Evolutionary conservation across 2,888 invertebrate genomes (phyloP).

Genomic region (Congeria kusceri): DNA sequence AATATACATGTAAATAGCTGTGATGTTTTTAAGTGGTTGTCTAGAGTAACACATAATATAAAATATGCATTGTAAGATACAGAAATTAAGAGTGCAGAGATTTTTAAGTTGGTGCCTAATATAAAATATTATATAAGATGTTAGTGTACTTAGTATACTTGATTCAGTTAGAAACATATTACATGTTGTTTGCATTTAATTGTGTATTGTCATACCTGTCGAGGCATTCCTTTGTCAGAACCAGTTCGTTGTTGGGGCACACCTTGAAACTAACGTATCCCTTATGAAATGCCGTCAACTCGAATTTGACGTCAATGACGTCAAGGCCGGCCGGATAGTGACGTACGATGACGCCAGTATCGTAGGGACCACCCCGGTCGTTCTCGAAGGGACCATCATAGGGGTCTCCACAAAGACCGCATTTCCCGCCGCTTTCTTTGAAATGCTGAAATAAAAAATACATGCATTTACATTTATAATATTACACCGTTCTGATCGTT

Average conservation of each 20-base stretch:
- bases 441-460: conserved; percentile 46
- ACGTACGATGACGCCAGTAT: conserved; percentile 55
- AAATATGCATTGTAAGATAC: too few relatives aligned
- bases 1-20: too few relatives aligned
- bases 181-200: too few relatives aligned
- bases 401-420: conserved; percentile 60
- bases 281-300: conserved; percentile 60
- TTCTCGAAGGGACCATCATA: conserved; percentile 54
- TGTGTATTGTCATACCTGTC: conserved; percentile 39
- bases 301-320: conserved; percentile 57
- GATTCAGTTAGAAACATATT: too few relatives aligned
- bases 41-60: too few relatives aligned
- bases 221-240: conserved; percentile 45
- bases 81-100: too few relatives aligned
- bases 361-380: conserved; percentile 52
- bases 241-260: conserved; percentile 52
- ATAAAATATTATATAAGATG: too few relatives aligned
- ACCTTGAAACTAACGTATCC: conserved; percentile 57
- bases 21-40: too few relatives aligned
- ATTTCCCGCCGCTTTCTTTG: conserved; percentile 44
- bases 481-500: not conserved
- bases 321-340: conserved; percentile 45
- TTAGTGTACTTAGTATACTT: too few relatives aligned
- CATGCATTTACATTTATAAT: too few relatives aligned
- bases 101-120: too few relatives aligned